Evolutionary conservation across 2,888 invertebrate genomes (phyloP).

Genomic region (Amphipoea lucens): DNA sequence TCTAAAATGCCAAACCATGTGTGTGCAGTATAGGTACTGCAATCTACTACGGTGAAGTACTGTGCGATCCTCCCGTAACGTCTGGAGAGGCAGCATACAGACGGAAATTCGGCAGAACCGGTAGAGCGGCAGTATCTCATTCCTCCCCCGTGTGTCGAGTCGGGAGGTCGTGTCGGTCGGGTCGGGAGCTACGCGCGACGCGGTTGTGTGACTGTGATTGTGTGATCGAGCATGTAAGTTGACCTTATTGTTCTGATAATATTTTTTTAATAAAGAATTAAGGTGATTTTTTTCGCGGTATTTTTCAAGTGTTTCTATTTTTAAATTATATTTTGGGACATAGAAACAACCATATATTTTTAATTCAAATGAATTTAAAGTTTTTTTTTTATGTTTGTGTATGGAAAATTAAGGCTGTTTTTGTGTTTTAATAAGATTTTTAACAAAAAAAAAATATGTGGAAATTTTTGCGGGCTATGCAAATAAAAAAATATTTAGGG

Average conservation of each 20-base stretch:
- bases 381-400: not conserved
- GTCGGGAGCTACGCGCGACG: slow-evolving; percentile 36
- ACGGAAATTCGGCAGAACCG: slow-evolving; percentile 53
- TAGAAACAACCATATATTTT: not conserved
- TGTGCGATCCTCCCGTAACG: slow-evolving; percentile 2
- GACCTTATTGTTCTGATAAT: slow-evolving; percentile 28
- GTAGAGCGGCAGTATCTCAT: slow-evolving; percentile 55
- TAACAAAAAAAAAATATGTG: not conserved
- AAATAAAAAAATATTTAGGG: not conserved
- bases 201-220: slow-evolving; percentile 59
- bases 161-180: slow-evolving; percentile 66
- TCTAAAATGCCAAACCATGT: not conserved
- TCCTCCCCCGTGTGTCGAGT: slow-evolving; percentile 71
- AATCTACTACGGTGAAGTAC: not conserved
- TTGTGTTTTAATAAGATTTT: not conserved
- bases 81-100: slow-evolving; percentile 43
- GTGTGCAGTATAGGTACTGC: not conserved
- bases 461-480: not conserved
- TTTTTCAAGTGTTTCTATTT: slow-evolving; percentile 15
- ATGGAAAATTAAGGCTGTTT: not conserved
- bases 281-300: too few species aligned
- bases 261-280: slow-evolving; percentile 11
- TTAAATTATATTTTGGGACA: not conserved
- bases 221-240: slow-evolving; percentile 66
- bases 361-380: not conserved